phyloP scores from a whole-genome alignment of 2,797 vertebrate species.

The Chromis chromis region DNA sequence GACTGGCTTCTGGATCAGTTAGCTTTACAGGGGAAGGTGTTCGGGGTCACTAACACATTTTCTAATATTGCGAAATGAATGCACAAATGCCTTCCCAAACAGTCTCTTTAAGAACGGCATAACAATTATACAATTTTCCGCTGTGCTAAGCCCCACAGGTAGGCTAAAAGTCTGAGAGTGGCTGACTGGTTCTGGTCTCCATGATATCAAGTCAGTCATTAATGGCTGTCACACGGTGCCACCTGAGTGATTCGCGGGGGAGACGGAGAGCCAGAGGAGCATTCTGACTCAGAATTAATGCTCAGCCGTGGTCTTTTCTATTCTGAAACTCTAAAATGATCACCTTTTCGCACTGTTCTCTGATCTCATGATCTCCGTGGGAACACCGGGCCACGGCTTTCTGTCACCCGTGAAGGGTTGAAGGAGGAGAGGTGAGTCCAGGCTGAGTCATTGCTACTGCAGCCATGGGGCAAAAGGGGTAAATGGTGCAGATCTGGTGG shows the following conservation, averaged over 20 bases:
- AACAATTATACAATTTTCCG: constrained; percentile 77
- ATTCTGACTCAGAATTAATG: constrained; percentile 41
- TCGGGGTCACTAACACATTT: constrained; percentile 78
- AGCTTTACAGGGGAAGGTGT: constrained; percentile 77
- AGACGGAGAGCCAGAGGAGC: constrained; percentile 36
- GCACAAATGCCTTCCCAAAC: constrained; percentile 68
- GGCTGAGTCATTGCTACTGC: constrained; percentile 38
- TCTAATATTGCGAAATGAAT: constrained; percentile 76
- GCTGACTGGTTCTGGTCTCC: constrained; percentile 66
- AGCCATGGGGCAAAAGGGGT: constrained; percentile 39
- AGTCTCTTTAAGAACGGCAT: constrained; percentile 65
- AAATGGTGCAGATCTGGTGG: constrained; percentile 48
- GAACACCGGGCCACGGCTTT: constrained; percentile 25
- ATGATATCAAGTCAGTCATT: constrained; percentile 78
- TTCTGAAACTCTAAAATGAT: constrained; percentile 39
- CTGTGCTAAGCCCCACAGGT: constrained; percentile 70
- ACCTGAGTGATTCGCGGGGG: constrained; percentile 37
- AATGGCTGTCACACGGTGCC: constrained; percentile 70
- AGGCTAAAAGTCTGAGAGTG: constrained; percentile 74
- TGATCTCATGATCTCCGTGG: constrained; percentile 65
- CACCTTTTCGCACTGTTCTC: constrained; percentile 41
- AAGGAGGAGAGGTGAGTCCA: background rate
- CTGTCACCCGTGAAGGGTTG: constrained; percentile 36
- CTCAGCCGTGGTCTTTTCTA: constrained; percentile 39
- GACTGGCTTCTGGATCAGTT: constrained; percentile 80